Conservation (phyloP, 2,797 vertebrate genomes). For the Fistularia commersonii region DNA sequence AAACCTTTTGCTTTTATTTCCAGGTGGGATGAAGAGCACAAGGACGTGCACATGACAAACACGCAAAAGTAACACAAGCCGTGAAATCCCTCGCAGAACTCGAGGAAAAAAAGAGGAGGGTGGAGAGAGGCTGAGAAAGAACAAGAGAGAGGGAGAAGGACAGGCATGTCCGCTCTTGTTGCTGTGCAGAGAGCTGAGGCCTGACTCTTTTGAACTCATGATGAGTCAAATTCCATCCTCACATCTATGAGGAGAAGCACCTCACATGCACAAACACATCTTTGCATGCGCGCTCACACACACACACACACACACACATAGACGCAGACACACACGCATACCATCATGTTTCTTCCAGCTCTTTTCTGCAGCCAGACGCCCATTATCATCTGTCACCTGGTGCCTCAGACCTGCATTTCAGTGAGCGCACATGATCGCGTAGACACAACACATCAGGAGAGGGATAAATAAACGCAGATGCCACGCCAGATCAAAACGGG, state of each 20-base stretch:
- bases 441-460: slow-evolving; percentile 34
- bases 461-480: slow-evolving; percentile 2
- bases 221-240: slow-evolving; percentile 64
- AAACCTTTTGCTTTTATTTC: too few relatives aligned
- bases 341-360: slow-evolving; percentile 14
- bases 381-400: slow-evolving; percentile 44
- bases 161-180: slow-evolving; percentile 57
- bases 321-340: slow-evolving; percentile 8
- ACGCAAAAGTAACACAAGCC: too few relatives aligned
- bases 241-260: slow-evolving; percentile 41
- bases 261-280: slow-evolving; percentile 10
- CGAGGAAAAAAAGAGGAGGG: slow-evolving; percentile 2
- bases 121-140: slow-evolving; percentile 21
- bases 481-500: slow-evolving; percentile 8
- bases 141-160: slow-evolving; percentile 11
- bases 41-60: background rate
- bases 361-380: slow-evolving; percentile 18
- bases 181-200: slow-evolving; percentile 39
- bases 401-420: slow-evolving; percentile 13
- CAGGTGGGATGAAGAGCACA: slow-evolving; percentile 3
- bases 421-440: slow-evolving; percentile 5
- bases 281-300: slow-evolving; percentile 7
- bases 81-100: slow-evolving; percentile 11
- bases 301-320: slow-evolving; percentile 7
- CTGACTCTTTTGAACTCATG: slow-evolving; percentile 62